Base-by-base conservation (phyloP, 2,797 vertebrate genomes). In the Chloroceryle inda region DNA sequence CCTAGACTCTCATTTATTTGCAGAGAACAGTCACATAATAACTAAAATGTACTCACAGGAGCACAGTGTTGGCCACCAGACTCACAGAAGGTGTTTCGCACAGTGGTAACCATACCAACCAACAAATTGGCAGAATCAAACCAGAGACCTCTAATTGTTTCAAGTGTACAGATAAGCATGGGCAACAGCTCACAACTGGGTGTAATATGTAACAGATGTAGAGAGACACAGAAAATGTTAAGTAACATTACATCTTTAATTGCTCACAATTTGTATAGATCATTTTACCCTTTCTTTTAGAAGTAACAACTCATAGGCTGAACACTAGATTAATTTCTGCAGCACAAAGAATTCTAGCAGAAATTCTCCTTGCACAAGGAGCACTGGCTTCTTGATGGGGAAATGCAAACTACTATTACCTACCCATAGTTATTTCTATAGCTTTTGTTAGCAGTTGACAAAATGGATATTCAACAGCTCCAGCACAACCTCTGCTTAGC, bases 21-120 rank as follows among this genome's bases (percentile, higher is more conserved):
- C 45, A 88, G 53, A 38, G 31, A 88, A 80, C 53, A 73, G 44
- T 26, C 88, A 75, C 27, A 49, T 38, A 80, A 74, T 6, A 92
- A 77, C 53, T 83, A 80, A 94, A 76, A 80, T 61, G 84, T 73
- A 75, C 61, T 89, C 75, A 35, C n/a, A 94, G 9, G 26, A 83
- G 81, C 62, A 91, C 85, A 78, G 69, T 27, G 56, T 22, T 68
- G 87, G 78, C 69, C 89, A 94, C 52, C 80, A 94, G 71, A 62
- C 52, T 52, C 47, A 33, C 31, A 74, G 63, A 56, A 74, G 50
- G 58, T 71, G 47, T 63, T 92, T 91, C 71, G 64, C 29, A 18
- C 47, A 13, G 56, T 31, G 52, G 78, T 91, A 95, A 92, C 91
- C 78, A 92, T 68, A 89, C 49, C 89, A 96, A 92, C 85, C 68